Evolutionary conservation across 2,113 vertebrate species (phyloP).

Genomic region (Syngnathus typhle): DNA sequence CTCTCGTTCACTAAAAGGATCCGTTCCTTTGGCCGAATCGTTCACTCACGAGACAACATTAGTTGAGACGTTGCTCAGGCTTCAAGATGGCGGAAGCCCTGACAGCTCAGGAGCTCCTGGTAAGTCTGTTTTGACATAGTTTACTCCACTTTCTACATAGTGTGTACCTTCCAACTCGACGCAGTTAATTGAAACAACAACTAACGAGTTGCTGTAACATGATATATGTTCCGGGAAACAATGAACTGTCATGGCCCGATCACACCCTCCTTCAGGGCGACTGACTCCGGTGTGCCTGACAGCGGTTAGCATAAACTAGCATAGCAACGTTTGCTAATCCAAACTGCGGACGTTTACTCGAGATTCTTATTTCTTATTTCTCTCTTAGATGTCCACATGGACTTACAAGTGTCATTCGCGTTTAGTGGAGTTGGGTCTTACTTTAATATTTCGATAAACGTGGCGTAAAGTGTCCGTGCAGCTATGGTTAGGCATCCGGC

Average conservation of each 20-base stretch:
- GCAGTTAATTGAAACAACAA: neutral
- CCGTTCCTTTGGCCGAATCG: too few species aligned
- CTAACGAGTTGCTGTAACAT: neutral
- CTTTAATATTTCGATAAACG: neutral
- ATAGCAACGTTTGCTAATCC: conserved; percentile 41
- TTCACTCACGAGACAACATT: too few species aligned
- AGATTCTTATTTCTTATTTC: neutral
- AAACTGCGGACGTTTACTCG: neutral
- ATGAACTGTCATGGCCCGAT: conserved; percentile 48
- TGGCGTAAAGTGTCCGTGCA: conserved; percentile 3
- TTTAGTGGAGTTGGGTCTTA: rapidly evolving
- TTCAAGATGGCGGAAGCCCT: conserved; percentile 82
- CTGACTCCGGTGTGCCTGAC: conserved; percentile 58
- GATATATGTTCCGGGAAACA: neutral
- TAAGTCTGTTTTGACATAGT: conserved; percentile 56
- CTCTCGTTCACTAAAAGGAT: too few species aligned
- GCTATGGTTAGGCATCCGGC: conserved; percentile 18
- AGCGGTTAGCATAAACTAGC: conserved; percentile 59
- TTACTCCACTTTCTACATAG: neutral
- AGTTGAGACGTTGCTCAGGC: conserved; percentile 72
- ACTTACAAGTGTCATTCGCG: too few species aligned
- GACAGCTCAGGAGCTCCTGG: conserved; percentile 76
- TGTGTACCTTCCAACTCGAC: neutral
- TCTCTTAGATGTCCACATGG: too few species aligned
- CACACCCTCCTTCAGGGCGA: conserved; percentile 26